Conservation (phyloP, 2,797 vertebrate species). For the Chelon labrosus region DNA sequence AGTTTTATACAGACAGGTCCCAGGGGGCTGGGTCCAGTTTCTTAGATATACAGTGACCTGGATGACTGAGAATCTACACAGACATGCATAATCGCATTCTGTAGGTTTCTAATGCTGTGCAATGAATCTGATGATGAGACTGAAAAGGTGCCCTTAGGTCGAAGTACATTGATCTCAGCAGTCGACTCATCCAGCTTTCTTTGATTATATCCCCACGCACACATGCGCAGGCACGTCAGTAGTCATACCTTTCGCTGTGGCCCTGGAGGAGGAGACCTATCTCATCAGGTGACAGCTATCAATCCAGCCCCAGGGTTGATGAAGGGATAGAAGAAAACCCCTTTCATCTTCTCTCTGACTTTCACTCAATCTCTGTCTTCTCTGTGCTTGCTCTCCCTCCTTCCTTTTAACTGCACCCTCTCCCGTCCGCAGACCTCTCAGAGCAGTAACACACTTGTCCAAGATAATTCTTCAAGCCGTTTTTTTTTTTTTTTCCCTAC, state of each 20-base stretch:
- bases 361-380: conserved; percentile 38
- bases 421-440: conserved; percentile 26
- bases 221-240: conserved; percentile 6
- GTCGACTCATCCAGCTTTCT: conserved; percentile 22
- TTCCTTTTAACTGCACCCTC: conserved; percentile 36
- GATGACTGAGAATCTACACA: too few relatives aligned
- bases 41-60: too few relatives aligned
- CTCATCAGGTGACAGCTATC: conserved; percentile 67
- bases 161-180: conserved; percentile 31
- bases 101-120: conserved; percentile 29
- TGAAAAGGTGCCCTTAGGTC: conserved; percentile 16
- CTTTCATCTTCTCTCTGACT: conserved; percentile 60
- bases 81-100: conserved; percentile 19
- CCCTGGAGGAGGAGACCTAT: conserved; percentile 38
- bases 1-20: too few relatives aligned
- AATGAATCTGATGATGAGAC: conserved; percentile 40
- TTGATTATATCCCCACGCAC: conserved; percentile 38
- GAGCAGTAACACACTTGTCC: conserved; percentile 18
- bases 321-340: conserved; percentile 43
- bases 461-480: conserved; percentile 35
- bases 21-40: too few relatives aligned
- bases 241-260: conserved; percentile 48
- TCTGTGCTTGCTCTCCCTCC: background rate
- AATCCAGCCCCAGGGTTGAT: conserved; percentile 54
- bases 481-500: conserved; percentile 1